Evolutionary conservation across 2,797 vertebrate species (phyloP), one percentile per base, ranked within the genome.

Genomic region (Acestrorhynchus altus): DNA sequence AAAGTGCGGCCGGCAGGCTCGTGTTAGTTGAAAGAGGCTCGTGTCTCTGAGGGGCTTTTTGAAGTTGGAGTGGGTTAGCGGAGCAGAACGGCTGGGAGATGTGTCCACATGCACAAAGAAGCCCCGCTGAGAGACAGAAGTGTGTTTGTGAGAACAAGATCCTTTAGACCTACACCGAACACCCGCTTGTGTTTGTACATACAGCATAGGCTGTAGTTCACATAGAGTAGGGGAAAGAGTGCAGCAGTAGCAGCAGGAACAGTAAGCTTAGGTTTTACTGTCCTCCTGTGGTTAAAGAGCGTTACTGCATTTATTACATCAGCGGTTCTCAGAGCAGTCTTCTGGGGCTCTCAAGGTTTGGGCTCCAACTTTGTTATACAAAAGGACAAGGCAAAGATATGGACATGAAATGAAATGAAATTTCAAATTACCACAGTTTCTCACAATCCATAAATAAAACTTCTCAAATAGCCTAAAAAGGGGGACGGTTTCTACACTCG

Each of bases 241-340:
- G 69, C 18, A 15, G 67, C 1, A 2, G 28, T 1, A 9, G 0
- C 22, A 1, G 56, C 40, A 16, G 16, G 16, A 8, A 16, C 39
- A 42, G 59, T 72, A 82, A 64, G n/a, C 11, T 60, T 63, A 9
- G 49, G 0, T 13, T 77, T 4, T 83, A 88, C 87, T 91, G 90
- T 90, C 87, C 90, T 80, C 91, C 89, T 86, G 64, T 89, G 92
- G 87, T 60, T 31, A 26, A 68, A 52, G 15, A 9, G 18, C 42
- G 40, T 42, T 64, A 39, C 28, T 1, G 4, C 16, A 18, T 35
- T 16, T 57, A 63, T 59, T 57, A 56, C 0, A 0, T 66, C 70
- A 16, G 44, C 6, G 31, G 31, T 35, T 35, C 31, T 35, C 6
- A 35, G 6, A 35, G 6, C 31, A 6, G 31, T 6, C 31, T 35